Evolutionary conservation across 2,888 invertebrate species (phyloP), one percentile per base, ranked within the genome.

Genomic region (Archips xylosteana): DNA sequence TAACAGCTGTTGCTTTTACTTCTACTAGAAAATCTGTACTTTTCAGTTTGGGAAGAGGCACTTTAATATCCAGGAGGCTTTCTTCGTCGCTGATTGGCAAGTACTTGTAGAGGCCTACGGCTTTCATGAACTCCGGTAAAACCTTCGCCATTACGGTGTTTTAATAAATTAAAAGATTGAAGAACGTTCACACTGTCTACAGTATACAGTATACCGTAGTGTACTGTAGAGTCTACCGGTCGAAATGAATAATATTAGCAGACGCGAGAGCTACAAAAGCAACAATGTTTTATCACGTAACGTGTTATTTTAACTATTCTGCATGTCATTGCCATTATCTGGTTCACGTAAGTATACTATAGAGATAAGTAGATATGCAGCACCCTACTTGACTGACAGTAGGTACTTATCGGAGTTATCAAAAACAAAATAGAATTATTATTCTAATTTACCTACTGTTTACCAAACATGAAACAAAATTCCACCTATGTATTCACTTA

Each of bases 101-200:
- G 80, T 93, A 92, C 83, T 92, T 90, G 75, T 88, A 93, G 23
- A 94, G 81, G 8, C 92, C 94, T 45, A 93, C 91, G 10, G 92
- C 93, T 77, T 86, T 89, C 92, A 94, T 93, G 32, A 85, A 85
- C 83, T 86, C 88, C 13, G 94, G 91, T 76, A 93, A 77, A 63
- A 74, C 78, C 70, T 71, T 78, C 32, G 78, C 75, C 82, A 83
- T 83, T 42, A n/a, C 69, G 15, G 2, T 39, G 6, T 69, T 45
- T 47, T 45, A 59, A 42, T 4, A 3, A 34, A 5, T 23, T 47
- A 12, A 70, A 6, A 49, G 12, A 10, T 57, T 32, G 23, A 23
- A n/a, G n/a, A n/a, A 45, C 42, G 39, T 61, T 60, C 15, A 23
- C 59, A 69, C 73, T n/a, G n/a, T n/a, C n/a, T n/a, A n/a, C n/a